Evolutionary conservation across 2,888 invertebrate species (phyloP), one percentile per base, ranked within the genome.

Genomic region (Lamproptera curius): DNA sequence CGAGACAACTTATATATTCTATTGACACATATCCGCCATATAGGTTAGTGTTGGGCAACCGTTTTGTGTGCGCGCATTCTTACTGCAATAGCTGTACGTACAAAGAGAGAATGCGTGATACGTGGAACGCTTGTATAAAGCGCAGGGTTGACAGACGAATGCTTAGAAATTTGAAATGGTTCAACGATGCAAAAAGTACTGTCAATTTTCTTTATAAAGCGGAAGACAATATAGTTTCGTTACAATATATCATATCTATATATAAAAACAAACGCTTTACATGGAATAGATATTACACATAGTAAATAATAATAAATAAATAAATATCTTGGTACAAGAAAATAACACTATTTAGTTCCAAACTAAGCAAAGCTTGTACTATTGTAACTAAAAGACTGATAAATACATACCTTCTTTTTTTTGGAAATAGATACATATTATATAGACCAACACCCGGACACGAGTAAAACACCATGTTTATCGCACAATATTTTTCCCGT

Each of bases 91-190:
- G 66, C 63, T 67, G 65, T 70, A 67, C 68, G 63, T 70, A 72
- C 73, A 68, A 70, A 77, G 70, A 71, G 70, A 74, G 75, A 75
- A 80, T 74, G 72, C 73, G 68, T 65, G 67, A 67, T 68, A 70
- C 73, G 74, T 71, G 74, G 54, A 55, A 58, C 54, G 70, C 65
- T 59, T 73, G 56, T 61, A 56, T 64, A 59, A 56, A 50, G 28
- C 33, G 40, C 58, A 76, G 74, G 77, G 77, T 51, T 73, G 65
- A 13, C 64, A 55, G 48, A 17, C 15, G 8, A 4, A 4, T 8
- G 23, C 23, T 23, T 23, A 4, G 23, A 8, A 23, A 23, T 23
- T 23, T 4, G 5, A 23, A 23, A 23, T 6, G 4, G 23, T 23
- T 23, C 23, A 6, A 8, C 8, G 4, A 23, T 23, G 8, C 4